Percentiles rank a stretch among this genome's conserved stretches.
Conservation (phyloP, 2,797 vertebrate species). For the Periophthalmus magnuspinnatus region DNA sequence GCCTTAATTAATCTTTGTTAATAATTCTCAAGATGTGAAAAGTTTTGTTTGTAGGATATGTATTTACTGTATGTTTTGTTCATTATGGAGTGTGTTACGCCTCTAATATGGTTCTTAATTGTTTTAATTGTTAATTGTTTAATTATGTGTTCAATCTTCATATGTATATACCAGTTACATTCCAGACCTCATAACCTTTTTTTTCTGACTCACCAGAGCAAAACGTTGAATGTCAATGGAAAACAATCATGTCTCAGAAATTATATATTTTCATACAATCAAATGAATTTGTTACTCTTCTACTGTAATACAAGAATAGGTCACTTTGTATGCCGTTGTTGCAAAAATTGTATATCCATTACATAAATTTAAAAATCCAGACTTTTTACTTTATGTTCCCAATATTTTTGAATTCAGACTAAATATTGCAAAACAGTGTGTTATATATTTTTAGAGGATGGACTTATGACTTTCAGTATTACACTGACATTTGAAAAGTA, state of each 20-base stretch:
- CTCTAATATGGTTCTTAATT: constrained; percentile 40
- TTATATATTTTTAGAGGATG: no score
- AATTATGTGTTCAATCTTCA: constrained; percentile 33
- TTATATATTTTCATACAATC: constrained; percentile 10
- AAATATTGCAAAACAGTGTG: background rate
- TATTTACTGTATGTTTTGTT: constrained; percentile 26
- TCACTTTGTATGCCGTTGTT: constrained; percentile 1
- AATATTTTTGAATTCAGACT: background rate
- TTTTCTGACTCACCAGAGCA: constrained; percentile 12
- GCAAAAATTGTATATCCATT: background rate
- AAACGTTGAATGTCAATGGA: constrained; percentile 1
- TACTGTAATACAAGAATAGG: background rate
- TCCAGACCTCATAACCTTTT: constrained; percentile 25
- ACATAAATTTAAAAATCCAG: constrained; percentile 1
- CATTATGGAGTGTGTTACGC: constrained; percentile 22
- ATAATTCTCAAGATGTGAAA: constrained; percentile 34
- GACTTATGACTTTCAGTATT: background rate
- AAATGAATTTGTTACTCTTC: background rate
- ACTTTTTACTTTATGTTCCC: background rate
- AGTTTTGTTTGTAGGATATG: constrained; percentile 42
- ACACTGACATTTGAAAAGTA: background rate
- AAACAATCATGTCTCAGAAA: background rate
- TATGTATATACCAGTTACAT: constrained; percentile 30
- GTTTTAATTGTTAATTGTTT: constrained; percentile 42
- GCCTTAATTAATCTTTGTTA: constrained; percentile 45